These are phyloP conservation scores for Penaeus japonicus DNA, from an alignment of 1,140 invertebrate species.

Conservation along the genomic window DNA sequence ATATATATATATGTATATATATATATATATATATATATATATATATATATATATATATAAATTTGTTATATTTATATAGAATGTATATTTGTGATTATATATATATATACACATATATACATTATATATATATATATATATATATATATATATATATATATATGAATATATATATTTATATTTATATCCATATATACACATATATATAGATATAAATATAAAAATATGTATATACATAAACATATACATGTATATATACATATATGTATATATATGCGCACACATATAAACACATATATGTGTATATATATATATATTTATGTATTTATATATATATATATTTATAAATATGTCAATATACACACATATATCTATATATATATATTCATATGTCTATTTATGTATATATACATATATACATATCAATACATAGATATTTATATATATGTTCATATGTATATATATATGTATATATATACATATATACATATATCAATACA, in stretches of 20 bases:
- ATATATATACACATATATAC: too few relatives aligned
- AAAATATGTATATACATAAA: neutral
- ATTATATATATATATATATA: neutral
- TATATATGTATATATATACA: too few relatives aligned
- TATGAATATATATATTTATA: neutral
- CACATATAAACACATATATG: neutral
- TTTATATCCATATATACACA: neutral
- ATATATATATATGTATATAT: neutral
- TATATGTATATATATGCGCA: neutral
- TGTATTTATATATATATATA: neutral
- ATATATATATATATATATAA: neutral
- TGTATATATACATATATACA: neutral
- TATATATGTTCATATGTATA: too few relatives aligned
- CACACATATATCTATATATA: neutral
- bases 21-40: neutral
- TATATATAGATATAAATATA: neutral
- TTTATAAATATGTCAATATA: neutral
- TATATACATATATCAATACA: too few relatives aligned
- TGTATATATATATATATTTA: neutral
- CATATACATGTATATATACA: too few relatives aligned
- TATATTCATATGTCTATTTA: neutral
- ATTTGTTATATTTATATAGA: too few relatives aligned
- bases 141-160: neutral
- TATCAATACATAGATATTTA: too few relatives aligned
- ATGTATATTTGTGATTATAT: too few relatives aligned